These are phyloP conservation scores for Macroteleia sp. DNA, from an alignment of 2,888 invertebrate genomes.

Conservation along the genomic window DNA sequence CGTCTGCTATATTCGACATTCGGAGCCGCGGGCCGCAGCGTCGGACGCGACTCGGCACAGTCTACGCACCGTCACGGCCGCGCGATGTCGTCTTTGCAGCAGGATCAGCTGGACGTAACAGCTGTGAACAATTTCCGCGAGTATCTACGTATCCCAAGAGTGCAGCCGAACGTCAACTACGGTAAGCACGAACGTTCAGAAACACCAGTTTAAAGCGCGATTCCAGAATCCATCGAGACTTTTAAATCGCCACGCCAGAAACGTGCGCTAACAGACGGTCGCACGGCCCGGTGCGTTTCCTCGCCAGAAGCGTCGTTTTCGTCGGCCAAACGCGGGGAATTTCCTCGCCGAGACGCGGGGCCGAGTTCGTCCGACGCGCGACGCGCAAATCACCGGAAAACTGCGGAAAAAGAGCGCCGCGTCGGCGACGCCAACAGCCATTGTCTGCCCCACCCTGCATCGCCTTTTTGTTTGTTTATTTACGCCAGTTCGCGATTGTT, in stretches of 20 bases:
- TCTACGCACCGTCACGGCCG: slow-evolving; percentile 46
- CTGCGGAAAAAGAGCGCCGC: background rate
- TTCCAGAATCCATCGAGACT: too few species aligned
- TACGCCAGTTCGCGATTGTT: too few species aligned
- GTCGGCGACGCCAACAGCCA: slow-evolving; percentile 26
- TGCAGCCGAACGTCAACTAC: slow-evolving; percentile 55
- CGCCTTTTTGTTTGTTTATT: background rate
- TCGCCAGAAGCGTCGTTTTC: too few species aligned
- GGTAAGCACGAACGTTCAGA: slow-evolving; percentile 19
- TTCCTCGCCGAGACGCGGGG: too few species aligned
- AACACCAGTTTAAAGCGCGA: too few species aligned
- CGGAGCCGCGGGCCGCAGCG: slow-evolving; percentile 67
- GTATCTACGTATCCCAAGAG: slow-evolving; percentile 48
- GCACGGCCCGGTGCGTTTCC: background rate
- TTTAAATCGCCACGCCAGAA: too few species aligned
- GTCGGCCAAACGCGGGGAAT: too few species aligned
- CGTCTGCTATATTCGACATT: slow-evolving; percentile 48
- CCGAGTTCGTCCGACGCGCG: too few species aligned
- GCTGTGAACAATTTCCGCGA: slow-evolving; percentile 63
- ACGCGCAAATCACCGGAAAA: too few species aligned
- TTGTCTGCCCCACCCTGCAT: slow-evolving; percentile 30
- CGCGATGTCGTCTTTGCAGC: slow-evolving; percentile 69
- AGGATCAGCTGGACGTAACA: slow-evolving; percentile 59
- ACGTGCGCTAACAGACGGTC: background rate
- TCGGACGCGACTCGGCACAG: slow-evolving; percentile 72